These are phyloP conservation scores for Branchipolynoe longqiensis DNA, from an alignment of 2,888 invertebrate genomes.

Conservation along the genomic window DNA sequence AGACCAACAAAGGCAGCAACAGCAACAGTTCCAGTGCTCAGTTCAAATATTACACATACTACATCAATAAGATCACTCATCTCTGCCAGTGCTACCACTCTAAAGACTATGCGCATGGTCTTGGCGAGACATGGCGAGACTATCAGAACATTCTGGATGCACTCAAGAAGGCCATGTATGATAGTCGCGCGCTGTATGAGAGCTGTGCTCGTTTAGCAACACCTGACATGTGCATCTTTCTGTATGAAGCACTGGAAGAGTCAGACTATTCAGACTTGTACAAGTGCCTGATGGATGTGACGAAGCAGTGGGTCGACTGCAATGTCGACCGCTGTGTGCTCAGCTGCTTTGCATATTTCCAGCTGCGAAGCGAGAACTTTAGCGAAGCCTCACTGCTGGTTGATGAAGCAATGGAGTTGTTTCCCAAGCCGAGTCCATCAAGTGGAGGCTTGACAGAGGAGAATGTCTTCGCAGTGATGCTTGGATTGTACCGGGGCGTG, in stretches of 20 bases:
- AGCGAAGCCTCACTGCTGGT: conserved; percentile 9
- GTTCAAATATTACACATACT: conserved; percentile 45
- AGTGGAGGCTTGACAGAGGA: conserved; percentile 51
- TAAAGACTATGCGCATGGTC: conserved; percentile 42
- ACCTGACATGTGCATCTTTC: conserved; percentile 55
- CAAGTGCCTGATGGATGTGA: conserved; percentile 25
- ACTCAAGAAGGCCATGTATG: conserved; percentile 51
- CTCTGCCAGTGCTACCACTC: conserved; percentile 60
- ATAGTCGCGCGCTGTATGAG: conserved; percentile 47
- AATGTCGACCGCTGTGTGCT: conserved; percentile 12
- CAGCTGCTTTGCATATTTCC: conserved; percentile 60
- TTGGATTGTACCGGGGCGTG: conserved; percentile 5
- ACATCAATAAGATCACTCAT: conserved; percentile 43
- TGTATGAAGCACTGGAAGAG: conserved; percentile 46
- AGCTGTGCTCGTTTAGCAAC: conserved; percentile 44
- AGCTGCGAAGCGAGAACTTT: conserved; percentile 31
- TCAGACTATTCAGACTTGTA: conserved; percentile 46
- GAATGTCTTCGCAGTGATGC: conserved; percentile 16
- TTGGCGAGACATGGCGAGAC: conserved; percentile 36
- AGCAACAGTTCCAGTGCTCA: conserved; percentile 33
- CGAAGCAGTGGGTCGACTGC: conserved; percentile 27
- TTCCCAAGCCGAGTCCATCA: conserved; percentile 30
- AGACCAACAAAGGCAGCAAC: conserved; percentile 12
- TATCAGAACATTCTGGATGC: conserved; percentile 60
- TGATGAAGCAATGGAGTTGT: conserved; percentile 43